These are phyloP conservation scores for Melieria picta DNA, from an alignment of 2,888 invertebrate genomes.

Conservation along the genomic window DNA sequence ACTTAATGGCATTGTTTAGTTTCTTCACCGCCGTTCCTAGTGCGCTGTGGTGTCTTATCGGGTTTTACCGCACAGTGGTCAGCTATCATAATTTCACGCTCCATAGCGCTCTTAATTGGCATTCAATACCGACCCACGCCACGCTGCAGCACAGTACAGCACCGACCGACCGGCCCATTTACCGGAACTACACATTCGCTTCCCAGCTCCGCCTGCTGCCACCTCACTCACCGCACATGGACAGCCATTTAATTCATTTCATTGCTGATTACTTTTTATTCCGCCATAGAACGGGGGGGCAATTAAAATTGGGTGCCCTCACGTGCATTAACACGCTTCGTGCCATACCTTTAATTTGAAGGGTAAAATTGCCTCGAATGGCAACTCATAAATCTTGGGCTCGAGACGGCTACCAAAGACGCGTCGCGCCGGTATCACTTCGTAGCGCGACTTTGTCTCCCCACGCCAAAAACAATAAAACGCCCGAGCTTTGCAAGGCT, in stretches of 20 bases:
- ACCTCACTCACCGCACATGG: not conserved
- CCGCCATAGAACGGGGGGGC: slow-evolving; percentile 13
- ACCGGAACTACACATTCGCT: slow-evolving; percentile 21
- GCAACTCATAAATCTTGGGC: slow-evolving; percentile 19
- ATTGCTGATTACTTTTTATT: not conserved
- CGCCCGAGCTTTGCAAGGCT: no score
- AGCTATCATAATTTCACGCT: slow-evolving; percentile 22
- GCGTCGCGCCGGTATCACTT: no score
- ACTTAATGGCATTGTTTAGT: no score
- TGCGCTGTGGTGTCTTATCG: no score
- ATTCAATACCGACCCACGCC: slow-evolving; percentile 2
- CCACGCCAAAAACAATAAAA: not conserved
- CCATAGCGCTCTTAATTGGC: slow-evolving; percentile 33
- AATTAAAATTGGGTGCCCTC: slow-evolving; percentile 32
- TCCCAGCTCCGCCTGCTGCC: no score
- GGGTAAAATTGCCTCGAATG: slow-evolving; percentile 7
- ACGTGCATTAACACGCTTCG: slow-evolving; percentile 26
- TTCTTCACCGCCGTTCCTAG: no score
- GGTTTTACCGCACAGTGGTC: not conserved
- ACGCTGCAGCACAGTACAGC: no score
- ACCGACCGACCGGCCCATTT: slow-evolving; percentile 18
- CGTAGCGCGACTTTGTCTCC: not conserved
- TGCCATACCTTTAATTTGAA: slow-evolving; percentile 5
- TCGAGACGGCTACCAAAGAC: no score
- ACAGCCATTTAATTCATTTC: not conserved